Base-by-base conservation (phyloP, 2,797 vertebrate species). In the Ctenopoma multispine region DNA sequence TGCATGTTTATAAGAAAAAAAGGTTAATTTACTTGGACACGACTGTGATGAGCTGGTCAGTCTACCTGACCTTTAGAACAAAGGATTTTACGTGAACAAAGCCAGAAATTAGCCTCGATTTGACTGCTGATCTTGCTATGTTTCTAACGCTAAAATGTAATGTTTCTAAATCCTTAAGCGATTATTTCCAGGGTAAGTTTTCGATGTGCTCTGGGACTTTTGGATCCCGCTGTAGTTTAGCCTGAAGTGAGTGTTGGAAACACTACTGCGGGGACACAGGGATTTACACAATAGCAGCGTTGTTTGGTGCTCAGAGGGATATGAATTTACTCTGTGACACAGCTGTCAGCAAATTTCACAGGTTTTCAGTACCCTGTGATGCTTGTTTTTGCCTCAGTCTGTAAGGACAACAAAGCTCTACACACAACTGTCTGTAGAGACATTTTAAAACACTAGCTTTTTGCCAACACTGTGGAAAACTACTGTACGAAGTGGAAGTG, bases 381-480 rank as follows among this genome's bases (percentile, higher is more conserved):
- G 48, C 20, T 64, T 9, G 31, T 51, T 66, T 18, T 18, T 24
- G 40, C 29, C 12, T 1, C 44, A 43, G 21, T 65, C 57, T 62
- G 36, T 69, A 17, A 67, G 69, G 56, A 53, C n/a, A 27, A 63
- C 44, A 38, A 61, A 54, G n/a, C 29, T n/a, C 63, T 56, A 21
- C 27, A 38, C 40, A 11, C 15, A 44, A 38, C 11, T 65, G 56
- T 38, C 41, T 23, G 53, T 1, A 44, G 29, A 78, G 29, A 53
- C 31, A 18, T n/a, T 44, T 18, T 58, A 59, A 7, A 5, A 72
- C 53, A 67, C 59, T 55, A 66, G 29, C 20, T 50, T 67, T 68
- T 63, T 18, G 27, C 46, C 60, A 65, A 75, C 68, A 80, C 75
- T 83, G 71, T 81, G 62, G 47, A 59, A 61, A 81, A 63, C 72